A percentile compares a stretch with the other conserved stretches of the same genome.
phyloP scores from a whole-genome alignment of 35 echinoderm and acorn worm species.

The Amphiura filiformis region DNA sequence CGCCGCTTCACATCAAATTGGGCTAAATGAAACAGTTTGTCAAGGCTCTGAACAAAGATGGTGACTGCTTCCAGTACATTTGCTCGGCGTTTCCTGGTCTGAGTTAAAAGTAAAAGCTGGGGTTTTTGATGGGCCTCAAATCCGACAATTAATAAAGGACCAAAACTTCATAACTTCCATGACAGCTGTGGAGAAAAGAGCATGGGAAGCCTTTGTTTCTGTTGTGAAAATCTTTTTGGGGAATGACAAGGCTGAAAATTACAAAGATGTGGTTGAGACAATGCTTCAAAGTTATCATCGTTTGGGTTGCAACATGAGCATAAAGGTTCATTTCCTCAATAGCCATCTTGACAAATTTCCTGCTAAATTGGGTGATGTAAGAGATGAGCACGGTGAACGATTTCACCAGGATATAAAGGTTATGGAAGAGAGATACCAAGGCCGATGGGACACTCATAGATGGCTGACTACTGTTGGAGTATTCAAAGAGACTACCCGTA shows the following conservation, averaged over 20 bases:
- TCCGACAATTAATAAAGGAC: constrained; percentile 9
- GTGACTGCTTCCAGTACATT: constrained; percentile 6
- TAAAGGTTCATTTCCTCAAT: constrained; percentile 9
- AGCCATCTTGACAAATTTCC: constrained; percentile 7
- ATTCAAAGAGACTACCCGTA: neutral
- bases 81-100: neutral
- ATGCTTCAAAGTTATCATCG: neutral
- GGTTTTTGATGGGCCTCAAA: constrained; percentile 19
- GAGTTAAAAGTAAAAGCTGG: constrained; percentile 8
- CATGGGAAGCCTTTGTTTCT: constrained; percentile 9
- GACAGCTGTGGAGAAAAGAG: constrained; percentile 4
- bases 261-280: neutral
- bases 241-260: neutral
- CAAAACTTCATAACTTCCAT: constrained; percentile 4
- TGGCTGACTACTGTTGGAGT: constrained; percentile 18
- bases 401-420: constrained; percentile 19
- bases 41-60: constrained; percentile 20
- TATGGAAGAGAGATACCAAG: constrained; percentile 8
- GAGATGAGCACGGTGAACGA: constrained; percentile 10
- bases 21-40: constrained; percentile 20
- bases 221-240: constrained; percentile 14
- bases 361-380: neutral
- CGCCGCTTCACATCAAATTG: constrained; percentile 12
- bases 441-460: neutral
- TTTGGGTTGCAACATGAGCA: constrained; percentile 26